Evolutionary conservation across 35 echinoderm and acorn worm species (phyloP).

Genomic region (Amphiura filiformis): DNA sequence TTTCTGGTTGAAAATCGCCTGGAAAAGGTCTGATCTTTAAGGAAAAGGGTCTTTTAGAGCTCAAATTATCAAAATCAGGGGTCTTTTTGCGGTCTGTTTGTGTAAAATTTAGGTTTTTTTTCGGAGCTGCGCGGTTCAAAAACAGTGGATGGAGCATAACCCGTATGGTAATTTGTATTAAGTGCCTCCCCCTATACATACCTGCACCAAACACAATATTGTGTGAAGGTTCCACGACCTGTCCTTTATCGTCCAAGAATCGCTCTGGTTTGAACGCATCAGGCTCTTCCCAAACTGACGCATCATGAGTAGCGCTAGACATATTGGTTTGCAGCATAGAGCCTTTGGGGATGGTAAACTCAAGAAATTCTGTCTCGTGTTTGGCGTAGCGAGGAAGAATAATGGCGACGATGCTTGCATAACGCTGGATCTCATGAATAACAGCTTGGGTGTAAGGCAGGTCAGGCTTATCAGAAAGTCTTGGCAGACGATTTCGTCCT

Average conservation of each 20-base stretch:
- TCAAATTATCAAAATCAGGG: too few species aligned
- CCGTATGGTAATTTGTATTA: too few species aligned
- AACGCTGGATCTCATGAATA: slow-evolving; percentile 15
- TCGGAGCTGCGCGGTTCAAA: too few species aligned
- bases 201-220: slow-evolving; percentile 43
- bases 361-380: neutral
- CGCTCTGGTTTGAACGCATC: slow-evolving; percentile 55
- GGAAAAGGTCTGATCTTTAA: too few species aligned
- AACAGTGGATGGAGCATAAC: too few species aligned
- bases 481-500: slow-evolving; percentile 16
- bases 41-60: too few species aligned
- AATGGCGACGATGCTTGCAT: neutral
- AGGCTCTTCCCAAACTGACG: slow-evolving; percentile 40
- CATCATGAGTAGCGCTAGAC: neutral
- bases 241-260: slow-evolving; percentile 47
- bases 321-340: slow-evolving; percentile 43
- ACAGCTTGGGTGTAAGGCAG: slow-evolving; percentile 40
- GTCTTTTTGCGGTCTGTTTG: too few species aligned
- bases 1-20: too few species aligned
- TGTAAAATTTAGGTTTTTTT: too few species aligned
- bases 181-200: too few species aligned
- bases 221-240: slow-evolving; percentile 31
- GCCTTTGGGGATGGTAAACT: slow-evolving; percentile 34
- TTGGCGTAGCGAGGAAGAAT: neutral
- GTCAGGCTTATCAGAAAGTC: neutral